Percentiles rank a stretch among this genome's conserved stretches.
phyloP scores from a whole-genome alignment of 2,888 invertebrate genomes.

The Amiota minor region DNA sequence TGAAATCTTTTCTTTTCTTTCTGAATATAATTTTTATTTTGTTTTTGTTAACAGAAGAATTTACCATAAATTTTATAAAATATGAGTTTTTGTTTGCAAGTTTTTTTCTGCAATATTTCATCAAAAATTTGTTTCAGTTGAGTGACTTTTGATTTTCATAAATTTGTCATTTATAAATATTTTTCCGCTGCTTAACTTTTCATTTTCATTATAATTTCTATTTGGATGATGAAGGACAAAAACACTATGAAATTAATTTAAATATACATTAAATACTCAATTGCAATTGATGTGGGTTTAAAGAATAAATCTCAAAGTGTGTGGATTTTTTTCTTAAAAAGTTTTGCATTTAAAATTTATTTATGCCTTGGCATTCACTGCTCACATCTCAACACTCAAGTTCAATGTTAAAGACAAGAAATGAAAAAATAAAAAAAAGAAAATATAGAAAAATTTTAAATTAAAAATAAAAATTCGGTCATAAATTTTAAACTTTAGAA shows the following conservation, averaged over 20 bases:
- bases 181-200: slow-evolving; percentile 11
- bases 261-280: slow-evolving; percentile 2
- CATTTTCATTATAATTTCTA: neutral
- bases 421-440: neutral
- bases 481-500: neutral
- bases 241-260: slow-evolving; percentile 8
- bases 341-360: neutral
- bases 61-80: slow-evolving; percentile 1
- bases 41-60: neutral
- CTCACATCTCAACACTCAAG: neutral
- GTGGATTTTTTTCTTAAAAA: too few relatives aligned
- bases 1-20: neutral
- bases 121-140: neutral
- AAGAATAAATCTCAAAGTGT: neutral
- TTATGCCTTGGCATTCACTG: neutral
- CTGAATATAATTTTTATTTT: neutral
- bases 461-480: slow-evolving; percentile 1
- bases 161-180: slow-evolving; percentile 1
- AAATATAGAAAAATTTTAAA: neutral
- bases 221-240: neutral
- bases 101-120: slow-evolving; percentile 9
- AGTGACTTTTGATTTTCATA: slow-evolving; percentile 17
- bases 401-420: slow-evolving; percentile 7
- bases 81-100: slow-evolving; percentile 1
- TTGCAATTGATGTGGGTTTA: neutral